Evolutionary conservation across 1,140 invertebrate species (phyloP).

Genomic region (Argopecten irradians): DNA sequence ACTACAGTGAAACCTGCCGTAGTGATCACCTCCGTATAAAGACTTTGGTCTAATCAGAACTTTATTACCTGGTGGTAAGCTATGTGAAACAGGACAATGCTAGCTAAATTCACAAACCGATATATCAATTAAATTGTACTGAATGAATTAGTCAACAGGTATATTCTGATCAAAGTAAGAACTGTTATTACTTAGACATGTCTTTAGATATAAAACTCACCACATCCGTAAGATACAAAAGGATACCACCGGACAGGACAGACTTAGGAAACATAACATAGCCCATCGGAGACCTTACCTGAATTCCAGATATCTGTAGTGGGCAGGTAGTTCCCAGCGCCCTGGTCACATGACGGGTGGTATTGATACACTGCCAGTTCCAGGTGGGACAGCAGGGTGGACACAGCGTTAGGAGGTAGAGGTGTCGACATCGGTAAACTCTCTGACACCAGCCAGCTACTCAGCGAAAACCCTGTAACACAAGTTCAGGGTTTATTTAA

Average conservation of each 20-base stretch:
- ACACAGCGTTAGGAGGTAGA: neutral
- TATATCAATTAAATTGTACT: too few relatives aligned
- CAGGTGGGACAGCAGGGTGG: slow-evolving; percentile 26
- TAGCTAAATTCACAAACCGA: too few relatives aligned
- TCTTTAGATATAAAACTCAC: too few relatives aligned
- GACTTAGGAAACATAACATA: neutral
- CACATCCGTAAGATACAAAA: neutral
- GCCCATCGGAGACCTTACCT: too few relatives aligned
- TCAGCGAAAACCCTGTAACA: slow-evolving; percentile 27
- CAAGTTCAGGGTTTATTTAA: too few relatives aligned
- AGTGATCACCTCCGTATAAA: too few relatives aligned
- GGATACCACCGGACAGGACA: neutral
- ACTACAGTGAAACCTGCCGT: too few relatives aligned
- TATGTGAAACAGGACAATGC: too few relatives aligned
- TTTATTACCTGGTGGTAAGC: too few relatives aligned
- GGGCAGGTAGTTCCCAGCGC: slow-evolving; percentile 24
- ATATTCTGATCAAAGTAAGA: too few relatives aligned
- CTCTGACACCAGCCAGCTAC: slow-evolving; percentile 25
- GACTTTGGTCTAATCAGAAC: neutral
- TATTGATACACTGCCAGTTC: neutral
- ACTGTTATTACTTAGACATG: too few relatives aligned
- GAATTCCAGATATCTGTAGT: slow-evolving; percentile 34
- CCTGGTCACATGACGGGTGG: slow-evolving; percentile 25
- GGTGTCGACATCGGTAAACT: slow-evolving; percentile 1
- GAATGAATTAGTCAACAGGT: too few relatives aligned